phyloP scores from a whole-genome alignment of 1,140 invertebrate species.

The Eupristina koningsbergeri region DNA sequence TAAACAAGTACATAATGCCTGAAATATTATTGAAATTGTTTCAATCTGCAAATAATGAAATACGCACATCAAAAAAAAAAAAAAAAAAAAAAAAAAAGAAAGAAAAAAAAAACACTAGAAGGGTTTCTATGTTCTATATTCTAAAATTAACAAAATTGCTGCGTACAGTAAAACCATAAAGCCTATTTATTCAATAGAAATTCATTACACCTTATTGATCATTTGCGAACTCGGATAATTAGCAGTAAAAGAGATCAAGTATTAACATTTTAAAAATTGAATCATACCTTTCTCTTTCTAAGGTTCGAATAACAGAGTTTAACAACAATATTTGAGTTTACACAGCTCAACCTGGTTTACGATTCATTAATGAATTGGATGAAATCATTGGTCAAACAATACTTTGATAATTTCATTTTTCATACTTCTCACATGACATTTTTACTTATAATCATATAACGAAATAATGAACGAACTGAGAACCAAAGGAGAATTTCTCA shows the following conservation, averaged over 20 bases:
- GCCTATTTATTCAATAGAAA: background rate
- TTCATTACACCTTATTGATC: background rate
- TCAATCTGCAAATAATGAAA: background rate
- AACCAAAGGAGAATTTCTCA: background rate
- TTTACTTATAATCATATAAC: background rate
- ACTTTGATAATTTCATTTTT: background rate
- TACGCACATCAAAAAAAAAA: too few relatives aligned
- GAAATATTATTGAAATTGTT: background rate
- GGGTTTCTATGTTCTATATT: too few relatives aligned
- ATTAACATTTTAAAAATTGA: background rate
- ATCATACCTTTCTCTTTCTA: background rate
- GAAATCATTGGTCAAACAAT: conserved; percentile 5
- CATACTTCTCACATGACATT: background rate
- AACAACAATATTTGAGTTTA: conserved; percentile 19
- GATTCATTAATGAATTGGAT: conserved; percentile 11
- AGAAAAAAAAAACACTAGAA: too few relatives aligned
- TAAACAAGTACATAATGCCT: background rate
- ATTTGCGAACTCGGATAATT: background rate
- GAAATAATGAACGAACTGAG: background rate
- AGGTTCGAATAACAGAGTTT: background rate
- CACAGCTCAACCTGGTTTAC: background rate
- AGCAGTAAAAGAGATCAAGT: background rate
- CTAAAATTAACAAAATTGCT: background rate
- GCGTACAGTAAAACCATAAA: background rate
- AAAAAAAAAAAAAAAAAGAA: too few relatives aligned